Base-by-base conservation (phyloP, 2,113 vertebrate species). In the Phoxinus phoxinus region DNA sequence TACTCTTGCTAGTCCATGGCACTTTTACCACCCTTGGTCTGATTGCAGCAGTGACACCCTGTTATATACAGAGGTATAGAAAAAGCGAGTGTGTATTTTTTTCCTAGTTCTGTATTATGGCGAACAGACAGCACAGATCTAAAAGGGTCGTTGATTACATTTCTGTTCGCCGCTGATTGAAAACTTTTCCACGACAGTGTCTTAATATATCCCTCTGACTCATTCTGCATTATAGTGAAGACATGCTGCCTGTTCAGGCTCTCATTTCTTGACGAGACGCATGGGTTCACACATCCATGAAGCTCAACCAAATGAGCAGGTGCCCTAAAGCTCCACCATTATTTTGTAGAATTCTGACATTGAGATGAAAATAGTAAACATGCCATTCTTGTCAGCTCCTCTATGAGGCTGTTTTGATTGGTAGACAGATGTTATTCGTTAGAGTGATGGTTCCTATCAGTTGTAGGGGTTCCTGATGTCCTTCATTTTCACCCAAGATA, bases 331-430 rank as follows among this genome's bases (percentile, higher is more conserved):
- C 80, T 67, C 63, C 80, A 83, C 44, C 67, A 58, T 72, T 58
- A 83, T 72, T 72, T 56, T 72, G 46, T 41, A 25, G 65, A 72
- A 72, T 37, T 27, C 48, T 83, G 65, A 83, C 81, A 72, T 69
- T 23, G 63, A 83, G 46, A 25, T 72, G 81, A 72, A 83, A 82
- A 72, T 56, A 73, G 81, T 27, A 83, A 83, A 83, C 48, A 83
- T 72, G 63, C 48, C 67, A 81, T 69, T 69, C 41, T 32, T 69
- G 80, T 80, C 74, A 41, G 69, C 21, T 65, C 44, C 44, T 51
- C 80, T 32, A 82, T 32, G n/a, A 30, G n/a, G 81, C 48, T 56
- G 63, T 84, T 72, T 84, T 74, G 82, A 51, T 44, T 41, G 46
- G 61, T 35, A 51, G 44, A 59, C 25, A 35, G 58, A 72, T 86